Evolutionary conservation across 2,113 vertebrate species (phyloP), one percentile per base, ranked within the genome.

Genomic region (Lota lota): DNA sequence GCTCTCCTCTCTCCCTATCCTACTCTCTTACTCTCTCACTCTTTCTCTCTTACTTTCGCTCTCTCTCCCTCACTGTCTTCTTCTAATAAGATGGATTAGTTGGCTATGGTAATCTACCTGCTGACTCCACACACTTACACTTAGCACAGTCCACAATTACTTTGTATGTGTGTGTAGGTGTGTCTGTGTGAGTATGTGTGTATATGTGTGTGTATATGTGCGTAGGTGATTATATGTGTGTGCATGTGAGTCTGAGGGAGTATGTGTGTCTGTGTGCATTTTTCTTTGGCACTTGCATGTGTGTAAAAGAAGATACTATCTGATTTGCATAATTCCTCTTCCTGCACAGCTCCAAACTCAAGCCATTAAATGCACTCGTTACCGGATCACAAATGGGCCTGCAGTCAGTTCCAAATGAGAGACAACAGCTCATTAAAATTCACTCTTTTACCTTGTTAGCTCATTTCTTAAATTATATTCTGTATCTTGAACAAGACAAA

Each of bases 81-180:
- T 20, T 71, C 67, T 74, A 78, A 84, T 84, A 80, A 78, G 6
- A 88, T 86, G 76, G 75, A 83, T 85, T 81, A 78, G 78, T 66
- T 71, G 64, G 71, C 68, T 72, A 78, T 80, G 81, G 70, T 80
- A 81, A 84, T 81, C 70, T 82, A 61, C 74, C 67, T 83, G 79
- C 79, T 83, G 79, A 85, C 79, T 81, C 75, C 24, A 65, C 63
- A 79, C 71, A 73, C 56, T 65, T 65, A 61, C 20, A 61, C 12
- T 61, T 65, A 75, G 24, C 63, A 67, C 5, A 73, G 63, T 33
- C 53, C 22, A 76, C 75, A 80, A 73, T 80, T 77, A 61, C 56
- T 65, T 69, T 70, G 66, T 0, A 1, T 22, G 24, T 63, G 61
- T 36, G 61, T 33, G 22, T 63, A 22, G 3, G 61, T 33, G 22